Percentiles rank a stretch among this genome's conserved stretches.
These are phyloP conservation scores for Gymnothorax reevesii DNA, from an alignment of 2,797 vertebrate genomes.

Conservation along the genomic window DNA sequence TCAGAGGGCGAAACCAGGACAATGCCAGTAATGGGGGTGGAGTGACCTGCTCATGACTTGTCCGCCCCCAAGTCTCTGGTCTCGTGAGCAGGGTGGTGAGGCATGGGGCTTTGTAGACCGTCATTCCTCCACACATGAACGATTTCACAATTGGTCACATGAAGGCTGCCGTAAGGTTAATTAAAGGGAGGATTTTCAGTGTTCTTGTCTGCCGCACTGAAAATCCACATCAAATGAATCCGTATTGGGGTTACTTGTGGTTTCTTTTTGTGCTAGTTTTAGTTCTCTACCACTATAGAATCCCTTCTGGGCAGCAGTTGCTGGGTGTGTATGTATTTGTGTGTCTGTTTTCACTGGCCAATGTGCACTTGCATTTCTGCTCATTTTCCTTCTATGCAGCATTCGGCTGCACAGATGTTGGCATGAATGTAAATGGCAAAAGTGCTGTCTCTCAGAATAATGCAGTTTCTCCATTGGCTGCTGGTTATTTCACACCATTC, in stretches of 20 bases:
- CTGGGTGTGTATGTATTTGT: background rate
- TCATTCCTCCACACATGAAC: background rate
- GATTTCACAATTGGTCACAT: background rate
- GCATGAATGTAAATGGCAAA: background rate
- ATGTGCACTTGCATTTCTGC: background rate
- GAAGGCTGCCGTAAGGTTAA: background rate
- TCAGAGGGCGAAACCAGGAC: background rate
- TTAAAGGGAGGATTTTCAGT: constrained; percentile 1
- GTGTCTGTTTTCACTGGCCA: background rate
- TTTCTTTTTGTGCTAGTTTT: background rate
- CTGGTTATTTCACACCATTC: background rate
- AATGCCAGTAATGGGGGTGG: background rate
- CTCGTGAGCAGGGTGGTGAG: constrained; percentile 19
- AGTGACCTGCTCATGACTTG: background rate
- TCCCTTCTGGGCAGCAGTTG: background rate
- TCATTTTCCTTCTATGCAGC: background rate
- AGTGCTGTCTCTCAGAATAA: background rate
- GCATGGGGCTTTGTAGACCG: background rate
- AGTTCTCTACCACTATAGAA: background rate
- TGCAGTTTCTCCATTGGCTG: background rate
- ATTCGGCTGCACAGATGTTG: background rate
- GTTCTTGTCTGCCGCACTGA: background rate
- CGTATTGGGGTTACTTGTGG: constrained; percentile 6
- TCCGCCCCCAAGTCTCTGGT: background rate
- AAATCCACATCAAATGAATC: constrained; percentile 15